Evolutionary conservation across 2,797 vertebrate genomes (phyloP), one percentile per base, ranked within the genome.

Genomic region (Tokudaia muenninki): DNA sequence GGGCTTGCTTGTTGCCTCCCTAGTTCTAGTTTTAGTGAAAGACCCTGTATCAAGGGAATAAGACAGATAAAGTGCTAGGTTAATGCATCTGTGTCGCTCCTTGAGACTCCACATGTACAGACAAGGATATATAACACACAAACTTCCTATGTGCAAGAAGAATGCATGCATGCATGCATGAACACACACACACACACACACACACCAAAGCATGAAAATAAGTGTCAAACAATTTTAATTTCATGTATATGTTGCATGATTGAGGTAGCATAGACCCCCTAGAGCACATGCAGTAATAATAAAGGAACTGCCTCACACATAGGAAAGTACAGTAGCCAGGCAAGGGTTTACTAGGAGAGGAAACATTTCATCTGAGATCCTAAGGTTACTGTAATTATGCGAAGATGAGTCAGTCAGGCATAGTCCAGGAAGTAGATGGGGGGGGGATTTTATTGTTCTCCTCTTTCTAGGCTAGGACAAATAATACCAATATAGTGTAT

Each of bases 131-230:
- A 34, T 5, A 65, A 50, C 17, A 50, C 44, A n/a, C 10, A 52
- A 6, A 24, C 11, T 5, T 63, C 26, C 41, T 5, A 34, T 65
- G 26, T 63, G 22, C 26, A 83, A 17, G 24, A 31, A 63, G 37
- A 26, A 61, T 0, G 14, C 8, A 29, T 9, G 1, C 6, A 37
- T 14, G 17, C 16, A 52, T 3, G 16, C 77, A 34, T 1, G 0
- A 6, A 34, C 6, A 7, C 29, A 4, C 2, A 3, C 26, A 50
- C 6, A 44, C 22, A 41, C 21, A 44, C 37, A 75, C 21, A 37
- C 7, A 29, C 16, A 4, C 29, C 65, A n/a, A 21, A 9, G 1
- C 55, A 83, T 9, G 29, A 26, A 61, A 41, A 44, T 29, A 44
- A 82, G 17, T 12, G 8, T 26, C 19, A 31, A 44, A 63, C 4